These are phyloP conservation scores for Bovichtus variegatus DNA, from an alignment of 2,797 vertebrate species.

Conservation along the genomic window DNA sequence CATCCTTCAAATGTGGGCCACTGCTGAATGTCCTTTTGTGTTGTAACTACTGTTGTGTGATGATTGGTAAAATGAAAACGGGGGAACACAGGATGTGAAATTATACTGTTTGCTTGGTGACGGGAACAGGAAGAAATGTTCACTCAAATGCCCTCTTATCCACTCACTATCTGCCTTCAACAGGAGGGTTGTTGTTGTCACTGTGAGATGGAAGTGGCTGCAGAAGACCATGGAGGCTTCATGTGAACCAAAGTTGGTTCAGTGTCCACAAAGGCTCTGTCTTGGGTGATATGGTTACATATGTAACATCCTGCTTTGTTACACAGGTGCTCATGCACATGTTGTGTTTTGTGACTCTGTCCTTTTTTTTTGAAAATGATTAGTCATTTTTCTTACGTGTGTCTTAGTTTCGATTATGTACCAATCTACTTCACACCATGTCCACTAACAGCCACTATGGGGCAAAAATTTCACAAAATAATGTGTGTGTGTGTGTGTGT, in stretches of 20 bases:
- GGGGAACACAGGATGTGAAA: slow-evolving; percentile 32
- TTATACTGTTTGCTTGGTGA: slow-evolving; percentile 32
- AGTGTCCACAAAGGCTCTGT: neutral
- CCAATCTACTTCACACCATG: too few species aligned
- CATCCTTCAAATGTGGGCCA: slow-evolving; percentile 31
- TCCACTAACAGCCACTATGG: too few species aligned
- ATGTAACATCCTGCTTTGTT: neutral
- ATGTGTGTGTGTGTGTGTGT: too few species aligned
- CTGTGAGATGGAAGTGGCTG: slow-evolving; percentile 17
- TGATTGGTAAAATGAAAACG: slow-evolving; percentile 50
- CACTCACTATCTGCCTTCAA: slow-evolving; percentile 12
- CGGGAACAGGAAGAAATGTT: slow-evolving; percentile 51
- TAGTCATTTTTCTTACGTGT: too few species aligned
- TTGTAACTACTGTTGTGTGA: slow-evolving; percentile 8
- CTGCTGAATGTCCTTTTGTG: slow-evolving; percentile 18
- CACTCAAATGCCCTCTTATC: slow-evolving; percentile 22
- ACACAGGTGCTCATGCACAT: too few species aligned
- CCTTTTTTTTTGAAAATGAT: neutral
- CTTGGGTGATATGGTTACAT: neutral
- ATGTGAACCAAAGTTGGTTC: neutral
- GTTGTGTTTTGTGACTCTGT: neutral
- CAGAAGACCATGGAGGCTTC: neutral
- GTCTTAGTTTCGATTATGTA: too few species aligned
- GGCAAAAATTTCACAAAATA: too few species aligned
- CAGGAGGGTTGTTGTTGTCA: slow-evolving; percentile 6